Evolutionary conservation across 2,797 vertebrate species (phyloP).

Genomic region (Spea hammondii): DNA sequence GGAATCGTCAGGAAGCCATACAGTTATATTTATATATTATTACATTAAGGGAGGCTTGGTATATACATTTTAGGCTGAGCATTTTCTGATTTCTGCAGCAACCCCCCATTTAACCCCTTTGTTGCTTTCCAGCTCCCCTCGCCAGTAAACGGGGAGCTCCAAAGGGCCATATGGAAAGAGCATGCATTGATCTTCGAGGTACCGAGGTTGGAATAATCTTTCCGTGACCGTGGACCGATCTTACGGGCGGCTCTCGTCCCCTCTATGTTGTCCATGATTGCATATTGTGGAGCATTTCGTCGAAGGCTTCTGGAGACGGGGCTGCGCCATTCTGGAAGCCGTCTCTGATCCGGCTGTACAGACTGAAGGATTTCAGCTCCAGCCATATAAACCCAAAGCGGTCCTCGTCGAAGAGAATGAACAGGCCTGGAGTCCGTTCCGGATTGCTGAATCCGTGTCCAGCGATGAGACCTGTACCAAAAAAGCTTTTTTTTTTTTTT

Average conservation of each 20-base stretch:
- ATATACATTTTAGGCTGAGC: not conserved
- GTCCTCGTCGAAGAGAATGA: conserved; percentile 89
- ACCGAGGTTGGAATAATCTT: conserved; percentile 10
- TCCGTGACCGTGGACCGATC: not conserved
- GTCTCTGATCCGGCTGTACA: conserved; percentile 95
- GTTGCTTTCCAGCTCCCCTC: not conserved
- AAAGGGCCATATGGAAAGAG: conserved; percentile 11
- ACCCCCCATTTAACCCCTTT: conserved; percentile 1
- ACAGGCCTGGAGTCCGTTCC: conserved; percentile 89
- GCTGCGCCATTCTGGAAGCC: conserved; percentile 84
- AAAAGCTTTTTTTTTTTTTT: conserved; percentile 73
- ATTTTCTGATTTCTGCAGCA: conserved; percentile 24
- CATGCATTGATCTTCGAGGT: conserved; percentile 27
- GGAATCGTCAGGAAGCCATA: conserved; percentile 5
- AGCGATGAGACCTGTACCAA: conserved; percentile 91
- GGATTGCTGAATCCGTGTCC: conserved; percentile 97
- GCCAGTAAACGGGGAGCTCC: conserved; percentile 1
- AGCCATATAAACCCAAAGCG: conserved; percentile 98
- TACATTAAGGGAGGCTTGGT: conserved; percentile 33
- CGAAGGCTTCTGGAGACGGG: conserved; percentile 85
- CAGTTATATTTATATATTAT: conserved; percentile 43
- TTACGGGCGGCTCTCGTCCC: not conserved
- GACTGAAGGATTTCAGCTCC: conserved; percentile 95
- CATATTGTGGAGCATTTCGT: conserved; percentile 94
- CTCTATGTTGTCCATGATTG: conserved; percentile 86